Percentiles rank a stretch among this genome's conserved stretches.
These are phyloP conservation scores for Lypha dubia DNA, from an alignment of 2,888 invertebrate genomes.

Conservation along the genomic window DNA sequence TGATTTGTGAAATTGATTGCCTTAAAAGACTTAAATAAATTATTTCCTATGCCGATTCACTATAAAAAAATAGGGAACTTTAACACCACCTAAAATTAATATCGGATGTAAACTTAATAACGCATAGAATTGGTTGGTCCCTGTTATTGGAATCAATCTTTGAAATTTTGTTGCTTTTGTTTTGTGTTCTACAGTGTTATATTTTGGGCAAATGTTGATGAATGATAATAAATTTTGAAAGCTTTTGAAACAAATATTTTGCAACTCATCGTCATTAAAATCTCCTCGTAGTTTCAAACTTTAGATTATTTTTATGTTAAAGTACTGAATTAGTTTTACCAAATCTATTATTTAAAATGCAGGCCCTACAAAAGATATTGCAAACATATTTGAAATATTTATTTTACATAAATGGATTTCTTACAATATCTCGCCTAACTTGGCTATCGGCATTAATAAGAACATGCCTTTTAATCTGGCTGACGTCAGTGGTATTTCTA, in stretches of 20 bases:
- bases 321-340: neutral
- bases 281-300: neutral
- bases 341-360: slow-evolving; percentile 37
- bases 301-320: neutral
- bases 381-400: slow-evolving; percentile 10
- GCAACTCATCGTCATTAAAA: neutral
- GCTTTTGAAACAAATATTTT: neutral
- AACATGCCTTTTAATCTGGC: slow-evolving; percentile 47
- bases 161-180: no score
- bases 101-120: no score
- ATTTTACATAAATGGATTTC: slow-evolving; percentile 55
- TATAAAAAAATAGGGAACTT: no score
- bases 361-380: neutral
- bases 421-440: slow-evolving; percentile 31
- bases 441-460: slow-evolving; percentile 45
- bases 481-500: slow-evolving; percentile 21
- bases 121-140: no score
- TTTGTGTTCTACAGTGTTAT: no score
- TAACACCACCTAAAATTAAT: no score
- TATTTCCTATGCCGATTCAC: no score
- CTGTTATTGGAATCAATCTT: no score
- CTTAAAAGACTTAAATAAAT: no score
- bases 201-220: neutral
- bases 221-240: neutral
- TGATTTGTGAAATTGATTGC: no score